Conservation (phyloP, 1,140 invertebrate genomes). For the Ruditapes philippinarum region DNA sequence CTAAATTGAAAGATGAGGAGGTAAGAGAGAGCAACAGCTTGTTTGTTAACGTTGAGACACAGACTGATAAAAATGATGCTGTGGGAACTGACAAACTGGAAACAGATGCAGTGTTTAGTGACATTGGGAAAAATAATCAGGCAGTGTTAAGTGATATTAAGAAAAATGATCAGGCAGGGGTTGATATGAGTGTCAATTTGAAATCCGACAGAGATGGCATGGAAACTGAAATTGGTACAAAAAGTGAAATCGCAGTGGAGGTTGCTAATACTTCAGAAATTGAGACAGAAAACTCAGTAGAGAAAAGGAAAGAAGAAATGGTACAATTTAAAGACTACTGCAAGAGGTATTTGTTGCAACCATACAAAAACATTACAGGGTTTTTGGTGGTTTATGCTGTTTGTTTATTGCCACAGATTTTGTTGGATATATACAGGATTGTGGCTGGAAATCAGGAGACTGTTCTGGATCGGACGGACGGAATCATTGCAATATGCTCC, state of each 20-base stretch:
- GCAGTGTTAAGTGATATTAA: not conserved
- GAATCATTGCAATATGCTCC: not conserved
- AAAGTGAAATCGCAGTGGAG: not conserved
- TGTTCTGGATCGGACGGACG: not conserved
- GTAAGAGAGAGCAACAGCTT: not conserved
- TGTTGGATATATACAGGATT: conserved; percentile 41
- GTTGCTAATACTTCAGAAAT: not conserved
- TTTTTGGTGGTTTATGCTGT: not conserved
- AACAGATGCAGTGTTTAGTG: not conserved
- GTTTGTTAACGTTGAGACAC: not conserved
- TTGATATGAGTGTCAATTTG: not conserved
- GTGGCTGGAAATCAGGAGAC: not conserved
- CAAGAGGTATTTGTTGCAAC: conserved; percentile 37
- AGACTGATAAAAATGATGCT: not conserved
- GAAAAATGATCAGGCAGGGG: too few species aligned
- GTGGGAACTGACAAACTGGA: not conserved
- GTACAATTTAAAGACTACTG: conserved; percentile 10
- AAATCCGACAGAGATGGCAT: not conserved
- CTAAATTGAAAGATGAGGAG: not conserved
- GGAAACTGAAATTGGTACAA: not conserved
- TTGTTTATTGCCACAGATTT: conserved; percentile 7
- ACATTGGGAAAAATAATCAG: not conserved
- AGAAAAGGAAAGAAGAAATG: not conserved
- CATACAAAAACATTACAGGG: conserved; percentile 1
- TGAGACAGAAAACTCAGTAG: not conserved